These are phyloP conservation scores for Drosophila ironensis DNA, from an alignment of 1,140 invertebrate species.

Conservation along the genomic window DNA sequence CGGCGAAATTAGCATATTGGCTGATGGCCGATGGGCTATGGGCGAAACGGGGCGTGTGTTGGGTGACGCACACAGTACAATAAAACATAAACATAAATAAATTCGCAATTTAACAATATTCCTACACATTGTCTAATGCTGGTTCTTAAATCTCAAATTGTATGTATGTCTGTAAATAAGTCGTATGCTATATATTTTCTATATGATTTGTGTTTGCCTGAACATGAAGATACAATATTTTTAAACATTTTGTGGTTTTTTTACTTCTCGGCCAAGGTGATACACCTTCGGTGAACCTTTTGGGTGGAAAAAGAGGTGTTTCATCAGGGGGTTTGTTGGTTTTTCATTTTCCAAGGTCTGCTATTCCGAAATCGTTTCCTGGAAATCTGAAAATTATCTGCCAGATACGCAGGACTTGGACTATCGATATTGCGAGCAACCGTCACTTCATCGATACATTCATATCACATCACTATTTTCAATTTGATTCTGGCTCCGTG, in stretches of 20 bases:
- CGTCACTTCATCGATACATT: neutral
- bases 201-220: constrained; percentile 30
- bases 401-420: neutral
- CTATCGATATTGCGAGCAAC: constrained; percentile 15
- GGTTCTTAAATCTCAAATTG: constrained; percentile 30
- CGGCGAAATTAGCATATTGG: constrained; percentile 45
- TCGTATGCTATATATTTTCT: constrained; percentile 34
- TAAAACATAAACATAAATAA: constrained; percentile 64
- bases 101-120: constrained; percentile 46
- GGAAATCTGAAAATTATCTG: neutral
- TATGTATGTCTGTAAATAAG: constrained; percentile 42
- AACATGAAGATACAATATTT: constrained; percentile 42
- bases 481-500: constrained; percentile 5
- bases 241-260: constrained; percentile 16
- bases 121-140: constrained; percentile 18
- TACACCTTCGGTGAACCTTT: constrained; percentile 15
- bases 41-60: constrained; percentile 67
- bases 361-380: no score
- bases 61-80: constrained; percentile 64
- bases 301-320: no score
- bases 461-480: neutral
- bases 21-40: no score
- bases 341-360: no score
- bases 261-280: constrained; percentile 22
- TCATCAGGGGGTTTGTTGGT: no score